Conservation (phyloP, 2,113 vertebrate species). For the Xyrauchen texanus region DNA sequence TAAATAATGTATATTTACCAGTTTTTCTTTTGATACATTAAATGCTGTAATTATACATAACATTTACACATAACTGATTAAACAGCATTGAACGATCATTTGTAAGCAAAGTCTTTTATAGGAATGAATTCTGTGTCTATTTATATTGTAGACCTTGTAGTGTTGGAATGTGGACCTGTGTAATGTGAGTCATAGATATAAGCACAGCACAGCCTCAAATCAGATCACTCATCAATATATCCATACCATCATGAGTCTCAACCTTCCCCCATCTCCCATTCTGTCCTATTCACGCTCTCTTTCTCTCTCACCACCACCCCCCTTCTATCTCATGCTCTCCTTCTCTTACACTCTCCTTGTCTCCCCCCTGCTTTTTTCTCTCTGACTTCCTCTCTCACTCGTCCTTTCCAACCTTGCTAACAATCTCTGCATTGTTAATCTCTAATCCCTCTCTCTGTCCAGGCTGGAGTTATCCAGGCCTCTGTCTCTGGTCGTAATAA, state of each 20-base stretch:
- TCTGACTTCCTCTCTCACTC: constrained; percentile 4
- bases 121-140: no score
- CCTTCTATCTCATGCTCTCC: no score
- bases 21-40: no score
- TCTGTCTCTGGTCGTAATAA: constrained; percentile 1
- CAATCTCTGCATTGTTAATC: constrained; percentile 52
- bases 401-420: constrained; percentile 23
- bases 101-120: no score
- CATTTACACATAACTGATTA: no score
- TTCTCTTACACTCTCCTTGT: constrained; percentile 14
- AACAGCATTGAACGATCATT: no score
- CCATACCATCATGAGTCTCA: background rate
- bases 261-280: background rate
- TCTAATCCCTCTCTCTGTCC: constrained; percentile 39
- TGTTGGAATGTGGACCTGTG: no score
- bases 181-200: background rate
- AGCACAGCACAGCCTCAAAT: constrained; percentile 26
- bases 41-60: no score
- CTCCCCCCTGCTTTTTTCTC: background rate
- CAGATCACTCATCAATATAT: constrained; percentile 38
- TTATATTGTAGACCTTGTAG: no score
- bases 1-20: no score
- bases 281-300: background rate
- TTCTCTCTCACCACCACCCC: background rate
- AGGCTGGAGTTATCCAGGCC: constrained; percentile 1